Conservation (phyloP, 1,140 invertebrate species). For the honey bee (Apis mellifera) region DNA sequence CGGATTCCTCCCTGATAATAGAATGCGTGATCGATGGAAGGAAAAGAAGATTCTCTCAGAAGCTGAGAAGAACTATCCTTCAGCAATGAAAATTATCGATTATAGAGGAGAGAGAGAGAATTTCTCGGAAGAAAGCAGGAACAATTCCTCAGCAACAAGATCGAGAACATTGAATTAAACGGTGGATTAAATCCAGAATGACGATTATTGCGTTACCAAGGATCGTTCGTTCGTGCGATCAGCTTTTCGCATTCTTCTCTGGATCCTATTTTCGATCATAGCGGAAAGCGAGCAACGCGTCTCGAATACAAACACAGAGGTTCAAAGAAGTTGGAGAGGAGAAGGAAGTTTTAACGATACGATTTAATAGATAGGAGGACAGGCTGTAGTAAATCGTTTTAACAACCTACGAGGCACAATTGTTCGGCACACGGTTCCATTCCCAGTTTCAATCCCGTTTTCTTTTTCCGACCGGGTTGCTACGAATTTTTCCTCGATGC, state of each 20-base stretch:
- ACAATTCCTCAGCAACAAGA: not conserved
- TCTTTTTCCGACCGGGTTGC: not conserved
- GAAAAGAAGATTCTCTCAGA: not conserved
- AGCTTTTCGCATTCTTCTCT: not conserved
- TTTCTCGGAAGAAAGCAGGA: not conserved
- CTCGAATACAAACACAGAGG: not conserved
- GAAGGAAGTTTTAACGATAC: slow-evolving; percentile 54
- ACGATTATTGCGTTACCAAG: not conserved
- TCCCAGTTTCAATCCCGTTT: no score
- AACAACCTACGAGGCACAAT: slow-evolving; percentile 49
- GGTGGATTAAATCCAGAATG: slow-evolving; percentile 9
- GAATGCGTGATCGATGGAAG: no score
- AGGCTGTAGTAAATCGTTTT: slow-evolving; percentile 53
- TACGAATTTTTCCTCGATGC: not conserved
- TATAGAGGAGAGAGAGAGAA: no score
- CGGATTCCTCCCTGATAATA: no score
- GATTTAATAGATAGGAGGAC: slow-evolving; percentile 37
- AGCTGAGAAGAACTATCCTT: no score
- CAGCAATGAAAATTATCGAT: no score
- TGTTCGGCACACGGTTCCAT: slow-evolving; percentile 11
- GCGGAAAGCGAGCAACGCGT: not conserved
- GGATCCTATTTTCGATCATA: not conserved
- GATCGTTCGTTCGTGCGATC: slow-evolving; percentile 1
- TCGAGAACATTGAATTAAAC: not conserved
- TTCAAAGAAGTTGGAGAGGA: slow-evolving; percentile 8